phyloP scores from a whole-genome alignment of 2,113 vertebrate genomes.

The Microtus montanus region DNA sequence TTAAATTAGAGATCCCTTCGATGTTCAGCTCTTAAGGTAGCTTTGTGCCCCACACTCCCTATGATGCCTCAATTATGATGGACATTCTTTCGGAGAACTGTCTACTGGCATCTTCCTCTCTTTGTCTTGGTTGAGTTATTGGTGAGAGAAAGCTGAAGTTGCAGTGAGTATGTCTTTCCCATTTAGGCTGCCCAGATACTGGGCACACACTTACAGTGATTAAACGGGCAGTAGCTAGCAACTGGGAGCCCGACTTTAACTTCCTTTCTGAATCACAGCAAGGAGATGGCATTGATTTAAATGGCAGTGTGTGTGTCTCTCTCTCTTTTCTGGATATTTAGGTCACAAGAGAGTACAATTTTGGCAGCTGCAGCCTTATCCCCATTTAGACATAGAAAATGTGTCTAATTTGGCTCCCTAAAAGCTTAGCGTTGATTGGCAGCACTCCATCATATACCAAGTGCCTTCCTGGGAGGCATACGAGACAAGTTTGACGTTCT shows the following conservation, averaged over 20 bases:
- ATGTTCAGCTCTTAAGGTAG: neutral
- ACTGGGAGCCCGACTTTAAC: neutral
- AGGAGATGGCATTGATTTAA: neutral
- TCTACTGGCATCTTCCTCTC: neutral
- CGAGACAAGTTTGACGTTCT: neutral
- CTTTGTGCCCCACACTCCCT: neutral
- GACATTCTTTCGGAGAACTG: neutral
- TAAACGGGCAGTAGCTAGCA: neutral
- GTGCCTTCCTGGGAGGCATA: neutral
- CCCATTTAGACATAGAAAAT: neutral
- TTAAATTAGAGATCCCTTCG: neutral
- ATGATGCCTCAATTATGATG: neutral
- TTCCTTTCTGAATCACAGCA: neutral
- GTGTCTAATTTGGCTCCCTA: neutral
- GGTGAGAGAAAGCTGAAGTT: neutral
- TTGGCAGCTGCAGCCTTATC: neutral
- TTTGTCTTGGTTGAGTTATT: neutral
- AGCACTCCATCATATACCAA: neutral
- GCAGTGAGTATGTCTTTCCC: neutral
- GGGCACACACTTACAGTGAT: neutral
- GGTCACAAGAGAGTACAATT: neutral
- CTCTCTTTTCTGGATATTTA: neutral
- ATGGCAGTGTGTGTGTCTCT: neutral
- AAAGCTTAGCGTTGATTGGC: neutral
- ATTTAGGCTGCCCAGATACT: neutral